A percentile compares a stretch with the other conserved stretches of the same genome.
Evolutionary conservation across 2,797 vertebrate genomes (phyloP).

Genomic region (Tinamus major): DNA sequence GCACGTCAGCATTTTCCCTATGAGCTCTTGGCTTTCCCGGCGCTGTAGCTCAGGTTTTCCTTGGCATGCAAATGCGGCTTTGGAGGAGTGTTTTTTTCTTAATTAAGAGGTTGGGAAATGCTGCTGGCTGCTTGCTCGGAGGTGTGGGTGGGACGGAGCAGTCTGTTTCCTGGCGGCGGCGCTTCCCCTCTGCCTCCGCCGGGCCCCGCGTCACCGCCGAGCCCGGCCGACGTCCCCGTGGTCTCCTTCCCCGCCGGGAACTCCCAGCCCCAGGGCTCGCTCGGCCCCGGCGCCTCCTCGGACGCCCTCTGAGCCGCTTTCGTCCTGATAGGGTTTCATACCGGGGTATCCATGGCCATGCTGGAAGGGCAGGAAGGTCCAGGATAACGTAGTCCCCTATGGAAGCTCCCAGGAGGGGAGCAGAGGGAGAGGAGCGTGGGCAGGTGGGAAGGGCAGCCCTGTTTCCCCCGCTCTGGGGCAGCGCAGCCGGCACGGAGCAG

Average conservation of each 20-base stretch:
- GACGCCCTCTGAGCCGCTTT: background rate
- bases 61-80: conserved; percentile 19
- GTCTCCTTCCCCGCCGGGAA: background rate
- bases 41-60: conserved; percentile 68
- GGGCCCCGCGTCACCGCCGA: background rate
- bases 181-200: background rate
- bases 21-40: conserved; percentile 53
- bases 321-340: background rate
- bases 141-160: conserved; percentile 60
- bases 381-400: background rate
- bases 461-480: background rate
- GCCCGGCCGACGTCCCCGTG: background rate
- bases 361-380: background rate
- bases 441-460: fast-evolving
- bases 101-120: conserved; percentile 46
- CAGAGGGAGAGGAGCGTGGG: background rate
- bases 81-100: conserved; percentile 32
- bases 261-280: background rate
- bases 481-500: background rate
- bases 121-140: conserved; percentile 49
- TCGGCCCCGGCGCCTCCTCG: fast-evolving
- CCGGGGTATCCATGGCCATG: background rate
- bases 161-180: conserved; percentile 48
- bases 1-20: conserved; percentile 44
- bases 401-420: background rate